Evolutionary conservation across 1,140 invertebrate genomes (phyloP).

Genomic region (Nomia melanderi): DNA sequence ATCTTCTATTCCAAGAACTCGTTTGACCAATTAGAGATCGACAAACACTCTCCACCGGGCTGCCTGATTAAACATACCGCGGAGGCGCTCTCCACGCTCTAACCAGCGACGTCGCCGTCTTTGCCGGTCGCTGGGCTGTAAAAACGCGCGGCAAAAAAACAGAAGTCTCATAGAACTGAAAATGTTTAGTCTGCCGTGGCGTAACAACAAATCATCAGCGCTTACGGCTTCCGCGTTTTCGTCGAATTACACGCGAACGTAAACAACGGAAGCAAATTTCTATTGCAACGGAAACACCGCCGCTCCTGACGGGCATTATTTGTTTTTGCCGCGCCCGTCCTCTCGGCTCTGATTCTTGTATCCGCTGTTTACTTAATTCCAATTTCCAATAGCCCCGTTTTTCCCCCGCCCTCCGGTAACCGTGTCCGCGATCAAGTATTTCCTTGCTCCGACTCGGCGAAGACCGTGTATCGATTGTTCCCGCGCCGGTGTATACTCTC

Average conservation of each 20-base stretch:
- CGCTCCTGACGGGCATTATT: background rate
- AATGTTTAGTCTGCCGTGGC: background rate
- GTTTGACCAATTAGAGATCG: no score
- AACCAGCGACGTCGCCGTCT: no score
- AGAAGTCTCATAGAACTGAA: background rate
- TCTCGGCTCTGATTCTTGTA: background rate
- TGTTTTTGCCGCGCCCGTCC: background rate
- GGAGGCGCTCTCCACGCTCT: no score
- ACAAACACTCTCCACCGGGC: no score
- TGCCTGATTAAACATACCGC: no score
- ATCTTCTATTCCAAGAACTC: no score
- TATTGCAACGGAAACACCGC: background rate
- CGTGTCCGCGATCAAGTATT: background rate
- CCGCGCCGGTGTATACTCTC: no score
- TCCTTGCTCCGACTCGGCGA: background rate
- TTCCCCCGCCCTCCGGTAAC: background rate
- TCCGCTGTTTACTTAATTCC: background rate
- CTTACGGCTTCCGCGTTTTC: background rate
- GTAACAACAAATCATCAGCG: slow-evolving; percentile 13
- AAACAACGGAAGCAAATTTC: slow-evolving; percentile 12
- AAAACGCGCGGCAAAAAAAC: no score
- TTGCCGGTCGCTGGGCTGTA: no score
- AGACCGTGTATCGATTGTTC: background rate
- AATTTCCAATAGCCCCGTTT: background rate
- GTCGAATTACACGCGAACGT: background rate